Base-by-base conservation (phyloP, 2,888 invertebrate species). In the Gryllus longicercus region DNA sequence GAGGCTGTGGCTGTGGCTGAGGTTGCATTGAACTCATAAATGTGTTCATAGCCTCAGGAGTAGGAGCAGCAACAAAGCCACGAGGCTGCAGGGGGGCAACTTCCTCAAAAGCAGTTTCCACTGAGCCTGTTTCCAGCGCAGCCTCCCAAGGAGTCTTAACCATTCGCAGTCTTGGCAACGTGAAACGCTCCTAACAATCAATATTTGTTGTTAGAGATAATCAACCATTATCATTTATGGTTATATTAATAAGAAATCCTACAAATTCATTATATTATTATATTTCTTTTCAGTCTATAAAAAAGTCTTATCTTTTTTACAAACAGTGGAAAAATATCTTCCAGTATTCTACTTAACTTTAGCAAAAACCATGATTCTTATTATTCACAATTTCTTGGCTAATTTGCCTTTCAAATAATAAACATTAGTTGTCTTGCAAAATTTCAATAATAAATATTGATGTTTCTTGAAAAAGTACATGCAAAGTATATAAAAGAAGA, bases 111-210 rank as follows among this genome's bases (percentile, higher is more conserved):
- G 93, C 93, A 8, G 89, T 87, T 80, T 93, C 93, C 2, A 93
- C 92, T 16, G 91, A 90, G n/a, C 93, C 93, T 25, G 92, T 91
- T 85, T 92, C 90, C 51, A 92, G 85, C n/a, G 93, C 92, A 2
- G 92, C 92, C 84, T 93, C 92, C 93, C 93, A 93, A 0, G 93
- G 93, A 0, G 92, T 91, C 85, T 92, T 91, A 1, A 92, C 87
- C 80, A 92, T 86, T 83, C 91, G 91, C 14, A 92, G 85, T 79
- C 90, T 89, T 2, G 91, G 90, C 82, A 89, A 88, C 38, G 87
- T 86, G 85, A 90, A 90, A 84, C 90, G 89, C 85, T 92, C 91
- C 89, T 92, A 85, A n/a, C 84, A 83, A 83, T n/a, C 75, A 23
- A 81, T 63, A 38, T 74, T 5, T 38, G 23, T 18, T 14, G 21